Evolutionary conservation across 2,888 invertebrate species (phyloP).

Genomic region (Drosophila ezoana): DNA sequence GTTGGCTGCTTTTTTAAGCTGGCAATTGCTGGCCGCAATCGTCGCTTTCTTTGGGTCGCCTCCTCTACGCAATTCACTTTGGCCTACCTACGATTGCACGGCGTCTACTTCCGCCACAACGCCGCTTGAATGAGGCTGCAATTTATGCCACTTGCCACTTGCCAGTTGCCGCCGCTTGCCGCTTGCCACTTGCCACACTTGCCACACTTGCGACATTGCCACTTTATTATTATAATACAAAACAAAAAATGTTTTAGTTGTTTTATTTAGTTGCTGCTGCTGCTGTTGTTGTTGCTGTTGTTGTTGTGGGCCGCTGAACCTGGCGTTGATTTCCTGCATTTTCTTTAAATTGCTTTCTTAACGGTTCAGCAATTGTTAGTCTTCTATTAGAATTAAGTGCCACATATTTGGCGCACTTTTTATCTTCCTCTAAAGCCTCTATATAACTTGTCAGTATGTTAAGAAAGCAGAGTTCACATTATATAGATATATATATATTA

Average conservation of each 20-base stretch:
- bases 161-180: constrained; percentile 65
- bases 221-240: constrained; percentile 79
- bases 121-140: constrained; percentile 76
- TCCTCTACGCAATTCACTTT: constrained; percentile 69
- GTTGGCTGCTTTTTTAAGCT: constrained; percentile 1
- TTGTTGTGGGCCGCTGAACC: constrained; percentile 38
- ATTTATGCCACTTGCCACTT: constrained; percentile 80
- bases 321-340: constrained; percentile 38
- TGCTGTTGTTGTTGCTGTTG: constrained; percentile 17
- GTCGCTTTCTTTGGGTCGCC: constrained; percentile 23
- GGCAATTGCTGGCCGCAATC: constrained; percentile 29
- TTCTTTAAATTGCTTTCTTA: constrained; percentile 13
- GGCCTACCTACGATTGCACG: constrained; percentile 62
- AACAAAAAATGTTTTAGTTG: constrained; percentile 46
- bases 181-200: constrained; percentile 66
- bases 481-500: too few species aligned
- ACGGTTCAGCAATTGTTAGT: constrained; percentile 37
- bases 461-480: too few species aligned
- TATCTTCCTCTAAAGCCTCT: too few species aligned
- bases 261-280: constrained; percentile 25
- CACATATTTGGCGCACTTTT: not conserved
- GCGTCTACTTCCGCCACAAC: constrained; percentile 63
- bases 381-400: constrained; percentile 6
- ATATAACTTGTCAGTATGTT: too few species aligned
- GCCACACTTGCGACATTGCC: constrained; percentile 71